Evolutionary conservation across 2,888 invertebrate genomes (phyloP).

Genomic region (Brassicogethes aeneus): DNA sequence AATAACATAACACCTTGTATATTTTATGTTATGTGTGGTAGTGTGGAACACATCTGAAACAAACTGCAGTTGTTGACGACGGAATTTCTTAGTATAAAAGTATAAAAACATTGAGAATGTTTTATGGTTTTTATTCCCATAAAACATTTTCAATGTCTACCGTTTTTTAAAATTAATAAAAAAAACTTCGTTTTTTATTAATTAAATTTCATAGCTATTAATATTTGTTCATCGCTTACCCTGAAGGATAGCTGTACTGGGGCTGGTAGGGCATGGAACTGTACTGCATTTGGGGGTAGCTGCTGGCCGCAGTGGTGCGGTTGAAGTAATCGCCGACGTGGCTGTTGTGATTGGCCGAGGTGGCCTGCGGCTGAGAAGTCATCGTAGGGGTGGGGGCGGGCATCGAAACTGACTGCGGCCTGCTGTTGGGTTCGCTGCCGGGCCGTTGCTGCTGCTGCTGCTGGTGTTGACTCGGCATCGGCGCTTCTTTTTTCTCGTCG

Average conservation of each 20-base stretch:
- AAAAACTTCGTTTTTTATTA: no score
- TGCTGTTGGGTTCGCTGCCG: conserved; percentile 15
- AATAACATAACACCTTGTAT: no score
- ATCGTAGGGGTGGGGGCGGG: conserved; percentile 22
- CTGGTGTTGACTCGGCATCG: conserved; percentile 26
- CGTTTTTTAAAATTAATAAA: no score
- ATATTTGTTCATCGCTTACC: no score
- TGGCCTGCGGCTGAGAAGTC: conserved; percentile 22
- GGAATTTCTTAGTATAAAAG: no score
- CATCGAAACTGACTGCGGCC: conserved; percentile 31
- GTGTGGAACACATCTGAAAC: no score
- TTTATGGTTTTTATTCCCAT: no score
- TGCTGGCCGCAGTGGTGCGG: conserved; percentile 24
- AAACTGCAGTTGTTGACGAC: no score
- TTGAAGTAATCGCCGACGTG: conserved; percentile 33
- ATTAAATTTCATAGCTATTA: no score
- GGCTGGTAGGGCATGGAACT: conserved; percentile 30
- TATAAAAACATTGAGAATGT: no score
- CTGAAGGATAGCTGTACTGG: conserved; percentile 31
- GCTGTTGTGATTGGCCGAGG: conserved; percentile 20
- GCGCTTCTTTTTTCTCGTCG: conserved; percentile 27
- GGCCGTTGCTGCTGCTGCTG: conserved; percentile 17
- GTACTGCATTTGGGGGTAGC: conserved; percentile 29
- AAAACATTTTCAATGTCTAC: no score
- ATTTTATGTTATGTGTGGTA: no score